Evolutionary conservation across 2,888 invertebrate species (phyloP), one percentile per base, ranked within the genome.

Genomic region (Caenorhabditis sinica): DNA sequence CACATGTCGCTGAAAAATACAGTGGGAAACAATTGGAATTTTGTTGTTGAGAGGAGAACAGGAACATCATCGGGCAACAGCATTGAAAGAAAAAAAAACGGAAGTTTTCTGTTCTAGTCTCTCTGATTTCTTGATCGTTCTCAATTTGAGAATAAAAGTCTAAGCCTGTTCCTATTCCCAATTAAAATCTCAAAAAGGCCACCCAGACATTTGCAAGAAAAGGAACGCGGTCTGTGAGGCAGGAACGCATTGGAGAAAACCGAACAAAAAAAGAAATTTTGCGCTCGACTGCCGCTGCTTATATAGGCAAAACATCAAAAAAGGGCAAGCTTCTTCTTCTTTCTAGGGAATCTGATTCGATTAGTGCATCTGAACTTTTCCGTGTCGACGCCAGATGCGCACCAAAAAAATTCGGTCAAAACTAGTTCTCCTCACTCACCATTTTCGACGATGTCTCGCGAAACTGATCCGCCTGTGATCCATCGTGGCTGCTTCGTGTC

Each of bases 1-100:
- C 65, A 65, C 53, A 72, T 69, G 36, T 65, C 17, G 40, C 33
- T 33, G 33, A 74, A 63, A 74, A 74, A 49, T 33, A 73, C 61
- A 28, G 43, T 36, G 43, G 65, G 63, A 72, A 79, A 79, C 51
- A 79, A 63, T n/a, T 20, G 45, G 58, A 56, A 65, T 28, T 28
- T 25, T 71, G 33, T 36, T 43, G 63, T 63, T 43, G 43, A 11
- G 45, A 43, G 25, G 1, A 17, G 15, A 13, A 25, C 13, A 56
- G 25, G 56, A 28, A 56, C 15, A 28, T n/a, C n/a, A n/a, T n/a
- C n/a, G n/a, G n/a, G n/a, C n/a, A n/a, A n/a, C n/a, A n/a, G n/a
- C n/a, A n/a, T n/a, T n/a, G n/a, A n/a, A n/a, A n/a, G n/a, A n/a
- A n/a, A n/a, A n/a, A n/a, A n/a, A n/a, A n/a, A n/a, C n/a, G n/a